These are phyloP conservation scores for Rhodeus uyekii DNA, from an alignment of 2,797 vertebrate genomes.

Conservation along the genomic window DNA sequence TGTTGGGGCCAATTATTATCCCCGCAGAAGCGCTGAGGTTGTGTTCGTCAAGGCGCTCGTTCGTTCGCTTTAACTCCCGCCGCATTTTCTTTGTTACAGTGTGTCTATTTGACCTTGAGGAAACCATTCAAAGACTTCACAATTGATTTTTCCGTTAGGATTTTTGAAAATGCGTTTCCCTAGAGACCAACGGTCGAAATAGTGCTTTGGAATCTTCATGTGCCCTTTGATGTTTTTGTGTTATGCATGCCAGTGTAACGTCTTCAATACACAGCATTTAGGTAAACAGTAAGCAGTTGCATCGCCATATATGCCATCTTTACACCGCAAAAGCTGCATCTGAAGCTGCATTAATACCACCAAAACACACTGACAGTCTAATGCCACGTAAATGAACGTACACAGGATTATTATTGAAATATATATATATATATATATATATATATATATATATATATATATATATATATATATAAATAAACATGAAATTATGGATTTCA, in stretches of 20 bases:
- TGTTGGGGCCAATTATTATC: constrained; percentile 46
- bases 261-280: constrained; percentile 3
- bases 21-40: not conserved
- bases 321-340: constrained; percentile 2
- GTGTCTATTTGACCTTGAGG: constrained; percentile 60
- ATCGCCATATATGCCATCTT: not conserved
- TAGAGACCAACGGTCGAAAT: constrained; percentile 14
- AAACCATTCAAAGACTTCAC: constrained; percentile 43
- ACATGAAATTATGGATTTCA: not conserved
- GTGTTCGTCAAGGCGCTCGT: constrained; percentile 26
- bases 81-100: constrained; percentile 46
- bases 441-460: too few species aligned
- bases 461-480: too few species aligned
- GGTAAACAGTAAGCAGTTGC: constrained; percentile 37
- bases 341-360: not conserved
- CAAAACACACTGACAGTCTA: not conserved
- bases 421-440: too few species aligned
- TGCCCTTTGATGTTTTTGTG: not conserved
- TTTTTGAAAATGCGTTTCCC: constrained; percentile 10
- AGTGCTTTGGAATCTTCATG: not conserved
- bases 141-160: constrained; percentile 11
- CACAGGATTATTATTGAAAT: not conserved
- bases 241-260: not conserved
- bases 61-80: constrained; percentile 27
- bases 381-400: not conserved